Base-by-base conservation (phyloP, 2,113 vertebrate species). In the Oreochromis tanganicae region DNA sequence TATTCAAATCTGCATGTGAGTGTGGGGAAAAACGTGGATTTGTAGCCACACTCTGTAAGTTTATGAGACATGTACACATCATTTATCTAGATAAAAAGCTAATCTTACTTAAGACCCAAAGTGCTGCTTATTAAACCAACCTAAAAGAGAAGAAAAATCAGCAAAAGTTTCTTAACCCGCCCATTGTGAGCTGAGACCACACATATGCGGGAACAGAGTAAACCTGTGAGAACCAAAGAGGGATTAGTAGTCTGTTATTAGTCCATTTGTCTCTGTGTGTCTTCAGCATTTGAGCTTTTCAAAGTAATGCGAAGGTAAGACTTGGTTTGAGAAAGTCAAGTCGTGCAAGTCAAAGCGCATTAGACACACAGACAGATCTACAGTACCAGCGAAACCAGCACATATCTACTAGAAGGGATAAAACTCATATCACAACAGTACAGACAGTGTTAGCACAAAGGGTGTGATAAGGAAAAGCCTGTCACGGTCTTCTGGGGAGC, bases 371-470 rank as follows among this genome's bases (percentile, higher is more conserved):
- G 52, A 83, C 83, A 82, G 66, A 82, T 87, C 38, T 84, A 80
- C 38, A 75, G 9, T 75, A 46, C 81, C 89, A 82, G 56, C 1
- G 2, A 29, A 4, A 21, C 29, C 12, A 14, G 80, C 55, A 17
- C 54, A 79, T 27, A 80, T 83, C 81, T 84, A 75, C 81, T 66
- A 78, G 21, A 48, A 16, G 16, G 75, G 43, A 46, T 48, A 32
- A 80, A 85, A 82, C 75, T 86, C 83, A 81, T 91, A 92, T 92
- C 82, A 78, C 52, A n/a, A 63, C 57, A 14, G 57, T 4, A 3
- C 87, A 88, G 83, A 55, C 81, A 24, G 80, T 17, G 57, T 80
- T 61, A 79, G 84, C 17, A 55, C 32, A 50, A 75, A 55, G 68
- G 52, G 55, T 79, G 21, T 19, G 82, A 83, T 50, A 75, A 24